These are phyloP conservation scores for Sarcophaga rosellei DNA, from an alignment of 2,888 invertebrate genomes.

Conservation along the genomic window DNA sequence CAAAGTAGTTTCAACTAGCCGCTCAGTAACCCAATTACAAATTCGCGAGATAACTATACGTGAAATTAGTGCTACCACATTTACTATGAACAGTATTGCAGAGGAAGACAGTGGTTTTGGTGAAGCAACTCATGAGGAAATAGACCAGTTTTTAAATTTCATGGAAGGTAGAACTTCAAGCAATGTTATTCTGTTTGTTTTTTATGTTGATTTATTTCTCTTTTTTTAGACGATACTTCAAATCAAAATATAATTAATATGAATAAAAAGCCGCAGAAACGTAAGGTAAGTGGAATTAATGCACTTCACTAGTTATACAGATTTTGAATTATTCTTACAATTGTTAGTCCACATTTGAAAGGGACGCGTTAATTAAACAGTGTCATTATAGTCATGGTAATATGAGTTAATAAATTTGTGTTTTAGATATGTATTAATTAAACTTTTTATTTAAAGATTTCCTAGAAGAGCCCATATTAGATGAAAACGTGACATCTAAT, in stretches of 20 bases:
- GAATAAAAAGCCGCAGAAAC: slow-evolving; percentile 43
- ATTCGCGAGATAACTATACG: slow-evolving; percentile 71
- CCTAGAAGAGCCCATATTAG: neutral
- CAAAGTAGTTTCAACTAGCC: neutral
- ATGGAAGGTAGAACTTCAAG: slow-evolving; percentile 39
- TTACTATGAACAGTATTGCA: slow-evolving; percentile 43
- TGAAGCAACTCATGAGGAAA: slow-evolving; percentile 70
- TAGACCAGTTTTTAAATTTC: slow-evolving; percentile 63
- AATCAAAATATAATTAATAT: neutral
- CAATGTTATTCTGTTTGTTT: neutral
- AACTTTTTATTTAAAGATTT: neutral
- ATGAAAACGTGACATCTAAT: slow-evolving; percentile 6
- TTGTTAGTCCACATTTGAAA: slow-evolving; percentile 39
- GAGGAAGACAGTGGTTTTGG: slow-evolving; percentile 71
- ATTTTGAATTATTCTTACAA: neutral
- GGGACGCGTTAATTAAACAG: slow-evolving; percentile 5
- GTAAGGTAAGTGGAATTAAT: slow-evolving; percentile 57
- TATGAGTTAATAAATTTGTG: neutral
- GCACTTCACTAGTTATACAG: neutral
- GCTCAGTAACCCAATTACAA: slow-evolving; percentile 41
- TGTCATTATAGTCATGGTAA: slow-evolving; percentile 32
- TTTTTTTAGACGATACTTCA: neutral
- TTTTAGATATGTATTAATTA: neutral
- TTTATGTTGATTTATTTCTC: neutral
- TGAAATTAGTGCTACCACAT: slow-evolving; percentile 67